Conservation (phyloP, 2,113 vertebrate genomes). For the Toxotes jaculatrix region DNA sequence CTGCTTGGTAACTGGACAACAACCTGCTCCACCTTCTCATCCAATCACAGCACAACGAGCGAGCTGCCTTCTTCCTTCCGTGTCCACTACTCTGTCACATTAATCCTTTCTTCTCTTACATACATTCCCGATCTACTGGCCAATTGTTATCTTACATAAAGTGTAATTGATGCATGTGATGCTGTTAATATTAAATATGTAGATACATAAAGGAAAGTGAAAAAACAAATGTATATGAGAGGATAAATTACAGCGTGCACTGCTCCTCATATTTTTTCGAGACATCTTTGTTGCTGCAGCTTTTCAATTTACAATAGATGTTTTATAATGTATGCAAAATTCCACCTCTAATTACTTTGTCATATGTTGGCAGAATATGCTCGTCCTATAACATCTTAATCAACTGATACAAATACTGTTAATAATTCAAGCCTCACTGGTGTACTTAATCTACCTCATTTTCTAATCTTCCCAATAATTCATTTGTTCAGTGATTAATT, state of each 20-base stretch:
- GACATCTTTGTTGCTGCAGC: not conserved
- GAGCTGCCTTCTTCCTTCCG: not conserved
- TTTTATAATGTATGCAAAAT: constrained; percentile 23
- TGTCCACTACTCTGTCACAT: no score
- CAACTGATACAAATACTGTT: constrained; percentile 69
- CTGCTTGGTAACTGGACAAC: constrained; percentile 5
- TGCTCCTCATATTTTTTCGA: not conserved
- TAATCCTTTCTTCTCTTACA: not conserved
- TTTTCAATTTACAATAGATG: not conserved
- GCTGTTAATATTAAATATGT: not conserved
- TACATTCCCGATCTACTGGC: not conserved
- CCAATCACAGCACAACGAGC: not conserved
- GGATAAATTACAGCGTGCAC: not conserved
- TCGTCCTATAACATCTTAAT: constrained; percentile 60
- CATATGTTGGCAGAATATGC: constrained; percentile 37
- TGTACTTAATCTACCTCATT: constrained; percentile 78
- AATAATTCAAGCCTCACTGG: constrained; percentile 82
- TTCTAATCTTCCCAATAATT: constrained; percentile 81
- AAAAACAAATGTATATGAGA: not conserved
- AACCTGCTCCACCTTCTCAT: not conserved
- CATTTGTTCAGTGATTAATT: constrained; percentile 79
- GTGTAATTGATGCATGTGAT: not conserved
- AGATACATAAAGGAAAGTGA: not conserved
- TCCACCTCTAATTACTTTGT: constrained; percentile 55
- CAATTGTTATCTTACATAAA: not conserved